phyloP scores from a whole-genome alignment of 2,797 vertebrate genomes.

The Zonotrichia albicollis region DNA sequence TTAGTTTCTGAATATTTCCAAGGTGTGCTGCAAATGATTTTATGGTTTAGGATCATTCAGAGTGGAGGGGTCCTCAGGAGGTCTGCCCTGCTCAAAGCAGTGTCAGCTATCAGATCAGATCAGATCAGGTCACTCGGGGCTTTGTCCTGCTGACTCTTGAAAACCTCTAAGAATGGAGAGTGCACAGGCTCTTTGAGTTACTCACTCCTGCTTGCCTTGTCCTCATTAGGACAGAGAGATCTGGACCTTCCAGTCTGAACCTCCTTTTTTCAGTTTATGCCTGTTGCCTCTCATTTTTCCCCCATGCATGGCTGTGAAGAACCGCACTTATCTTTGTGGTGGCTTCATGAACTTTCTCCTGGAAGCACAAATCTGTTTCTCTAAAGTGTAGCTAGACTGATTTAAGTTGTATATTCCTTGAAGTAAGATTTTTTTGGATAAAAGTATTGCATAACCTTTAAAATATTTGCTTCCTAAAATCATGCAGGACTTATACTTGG shows the following conservation, averaged over 20 bases:
- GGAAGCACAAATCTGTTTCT: not conserved
- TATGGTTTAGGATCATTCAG: not conserved
- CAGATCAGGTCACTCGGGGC: not conserved
- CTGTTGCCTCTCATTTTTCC: not conserved
- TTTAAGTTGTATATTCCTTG: not conserved
- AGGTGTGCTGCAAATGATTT: not conserved
- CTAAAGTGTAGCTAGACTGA: not conserved
- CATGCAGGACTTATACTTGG: not conserved
- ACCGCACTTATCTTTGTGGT: not conserved
- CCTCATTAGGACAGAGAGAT: not conserved
- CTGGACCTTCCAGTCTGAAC: not conserved
- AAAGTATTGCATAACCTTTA: not conserved
- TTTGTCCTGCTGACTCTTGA: not conserved
- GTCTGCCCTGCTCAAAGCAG: not conserved
- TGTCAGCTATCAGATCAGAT: constrained; percentile 20
- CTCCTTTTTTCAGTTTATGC: not conserved
- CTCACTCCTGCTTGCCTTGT: not conserved
- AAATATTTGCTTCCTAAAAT: not conserved
- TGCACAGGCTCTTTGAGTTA: not conserved
- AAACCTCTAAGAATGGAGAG: not conserved
- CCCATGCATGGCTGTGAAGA: not conserved
- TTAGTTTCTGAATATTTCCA: not conserved
- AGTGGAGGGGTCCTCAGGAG: not conserved
- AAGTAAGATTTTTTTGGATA: not conserved
- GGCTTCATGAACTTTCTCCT: not conserved